These are phyloP conservation scores for Bos indicus DNA, from an alignment of 2,113 vertebrate genomes.

Conservation along the genomic window DNA sequence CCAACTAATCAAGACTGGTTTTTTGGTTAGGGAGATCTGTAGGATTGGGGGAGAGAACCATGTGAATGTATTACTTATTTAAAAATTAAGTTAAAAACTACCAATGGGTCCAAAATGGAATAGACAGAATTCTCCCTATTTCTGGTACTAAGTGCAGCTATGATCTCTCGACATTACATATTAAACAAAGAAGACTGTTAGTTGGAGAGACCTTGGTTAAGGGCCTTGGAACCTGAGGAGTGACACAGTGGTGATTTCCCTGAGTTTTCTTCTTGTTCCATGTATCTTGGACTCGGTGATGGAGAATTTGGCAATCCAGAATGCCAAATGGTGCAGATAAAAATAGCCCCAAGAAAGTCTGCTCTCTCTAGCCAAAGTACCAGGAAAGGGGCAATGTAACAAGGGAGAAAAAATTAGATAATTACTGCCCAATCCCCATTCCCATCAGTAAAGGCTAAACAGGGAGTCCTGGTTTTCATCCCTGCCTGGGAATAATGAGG, in stretches of 20 bases:
- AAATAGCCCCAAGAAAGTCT: background rate
- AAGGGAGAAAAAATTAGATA: background rate
- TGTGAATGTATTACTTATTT: background rate
- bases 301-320: background rate
- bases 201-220: background rate
- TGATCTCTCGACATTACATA: background rate
- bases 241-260: background rate
- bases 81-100: conserved; percentile 4
- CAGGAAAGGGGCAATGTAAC: background rate
- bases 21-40: background rate
- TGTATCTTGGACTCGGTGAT: background rate
- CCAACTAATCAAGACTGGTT: background rate
- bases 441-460: background rate
- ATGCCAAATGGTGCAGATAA: background rate
- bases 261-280: background rate
- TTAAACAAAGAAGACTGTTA: background rate
- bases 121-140: background rate
- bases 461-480: background rate
- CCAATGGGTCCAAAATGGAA: background rate
- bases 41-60: background rate
- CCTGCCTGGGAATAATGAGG: background rate
- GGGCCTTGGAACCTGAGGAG: background rate
- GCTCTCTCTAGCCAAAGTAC: background rate
- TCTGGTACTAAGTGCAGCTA: background rate
- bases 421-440: background rate